phyloP scores from a whole-genome alignment of 1,140 invertebrate species.

The Lanistes nyassanus region DNA sequence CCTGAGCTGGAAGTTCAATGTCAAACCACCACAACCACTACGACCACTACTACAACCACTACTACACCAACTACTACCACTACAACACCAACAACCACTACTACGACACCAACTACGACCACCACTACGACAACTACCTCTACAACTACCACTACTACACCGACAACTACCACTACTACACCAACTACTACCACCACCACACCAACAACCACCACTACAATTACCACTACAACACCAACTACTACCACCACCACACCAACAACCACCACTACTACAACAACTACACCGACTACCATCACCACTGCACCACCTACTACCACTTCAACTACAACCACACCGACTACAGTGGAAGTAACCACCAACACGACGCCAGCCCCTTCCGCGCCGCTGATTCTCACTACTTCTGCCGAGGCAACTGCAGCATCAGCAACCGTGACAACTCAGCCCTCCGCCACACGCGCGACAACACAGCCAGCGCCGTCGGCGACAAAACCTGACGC shows the following conservation, averaged over 20 bases:
- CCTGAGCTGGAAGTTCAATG: conserved; percentile 24
- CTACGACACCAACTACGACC: conserved; percentile 9
- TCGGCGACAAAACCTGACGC: background rate
- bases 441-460: background rate
- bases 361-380: background rate
- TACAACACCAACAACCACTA: conserved; percentile 4
- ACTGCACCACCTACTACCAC: background rate
- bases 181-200: conserved; percentile 1
- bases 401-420: background rate
- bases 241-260: background rate
- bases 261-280: background rate
- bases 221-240: background rate
- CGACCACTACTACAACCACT: conserved; percentile 22
- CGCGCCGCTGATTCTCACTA: background rate
- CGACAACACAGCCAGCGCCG: background rate
- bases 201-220: background rate
- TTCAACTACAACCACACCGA: background rate
- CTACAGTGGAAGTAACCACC: background rate
- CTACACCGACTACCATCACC: background rate
- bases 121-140: conserved; percentile 12
- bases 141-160: background rate
- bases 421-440: background rate
- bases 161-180: background rate
- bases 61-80: conserved; percentile 20
- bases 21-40: conserved; percentile 24